phyloP scores from a whole-genome alignment of 2,113 vertebrate species.

The Pao palembangensis region DNA sequence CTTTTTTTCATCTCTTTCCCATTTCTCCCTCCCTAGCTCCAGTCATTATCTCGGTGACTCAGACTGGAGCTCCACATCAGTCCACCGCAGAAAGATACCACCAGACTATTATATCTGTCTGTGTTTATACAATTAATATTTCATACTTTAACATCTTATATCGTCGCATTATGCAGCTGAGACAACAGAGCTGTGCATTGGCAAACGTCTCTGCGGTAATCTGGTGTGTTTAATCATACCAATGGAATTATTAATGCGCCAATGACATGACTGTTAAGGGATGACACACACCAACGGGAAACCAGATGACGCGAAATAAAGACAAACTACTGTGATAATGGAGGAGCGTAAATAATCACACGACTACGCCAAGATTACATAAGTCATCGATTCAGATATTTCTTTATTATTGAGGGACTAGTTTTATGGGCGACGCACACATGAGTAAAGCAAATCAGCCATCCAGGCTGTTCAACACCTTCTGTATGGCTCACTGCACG shows the following conservation, averaged over 20 bases:
- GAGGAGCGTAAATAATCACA: no score
- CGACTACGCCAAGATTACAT: no score
- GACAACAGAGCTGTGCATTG: constrained; percentile 25
- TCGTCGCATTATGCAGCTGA: constrained; percentile 46
- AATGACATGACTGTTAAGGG: constrained; percentile 1
- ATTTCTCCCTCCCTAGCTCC: constrained; percentile 16
- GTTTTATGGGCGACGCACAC: no score
- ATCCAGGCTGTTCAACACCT: no score
- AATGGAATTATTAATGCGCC: constrained; percentile 18
- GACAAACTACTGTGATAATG: no score
- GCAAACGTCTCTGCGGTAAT: constrained; percentile 51
- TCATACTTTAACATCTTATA: constrained; percentile 55
- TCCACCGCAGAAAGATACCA: constrained; percentile 48
- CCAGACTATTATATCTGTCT: constrained; percentile 57
- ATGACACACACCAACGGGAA: constrained; percentile 3
- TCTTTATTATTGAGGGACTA: no score
- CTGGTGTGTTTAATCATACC: constrained; percentile 46
- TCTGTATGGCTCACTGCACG: no score
- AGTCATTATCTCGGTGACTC: constrained; percentile 60
- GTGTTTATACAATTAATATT: constrained; percentile 68
- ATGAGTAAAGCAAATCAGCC: no score
- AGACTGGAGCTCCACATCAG: constrained; percentile 55
- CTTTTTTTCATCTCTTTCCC: neutral
- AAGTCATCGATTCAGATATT: no score
- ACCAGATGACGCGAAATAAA: neutral